phyloP scores from a whole-genome alignment of 2,888 invertebrate species.

The Nemotelus nigrinus region DNA sequence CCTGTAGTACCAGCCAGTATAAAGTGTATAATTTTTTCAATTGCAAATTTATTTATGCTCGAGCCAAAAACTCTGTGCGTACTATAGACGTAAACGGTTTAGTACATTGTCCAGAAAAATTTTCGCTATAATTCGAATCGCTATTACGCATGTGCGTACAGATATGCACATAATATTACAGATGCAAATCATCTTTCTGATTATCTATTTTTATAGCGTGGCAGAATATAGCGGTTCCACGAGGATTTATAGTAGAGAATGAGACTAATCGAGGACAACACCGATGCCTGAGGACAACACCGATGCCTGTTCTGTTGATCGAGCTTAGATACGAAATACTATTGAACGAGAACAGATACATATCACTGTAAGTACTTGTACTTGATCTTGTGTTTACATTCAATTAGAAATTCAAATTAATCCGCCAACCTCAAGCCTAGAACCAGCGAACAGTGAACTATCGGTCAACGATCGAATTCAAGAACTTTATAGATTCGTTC shows the following conservation, averaged over 20 bases:
- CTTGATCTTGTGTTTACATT: slow-evolving; percentile 41
- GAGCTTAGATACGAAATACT: no score
- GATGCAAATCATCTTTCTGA: slow-evolving; percentile 15
- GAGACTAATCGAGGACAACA: no score
- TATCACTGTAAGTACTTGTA: slow-evolving; percentile 31
- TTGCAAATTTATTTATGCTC: slow-evolving; percentile 7
- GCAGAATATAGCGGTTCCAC: no score
- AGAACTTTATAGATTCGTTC: slow-evolving; percentile 6
- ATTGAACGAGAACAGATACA: slow-evolving; percentile 4
- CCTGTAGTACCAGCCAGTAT: no score
- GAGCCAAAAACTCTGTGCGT: neutral
- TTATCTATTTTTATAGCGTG: neutral
- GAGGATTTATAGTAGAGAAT: no score
- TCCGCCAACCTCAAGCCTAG: slow-evolving; percentile 38
- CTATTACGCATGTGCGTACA: slow-evolving; percentile 35
- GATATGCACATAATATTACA: slow-evolving; percentile 25
- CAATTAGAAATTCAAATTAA: slow-evolving; percentile 43
- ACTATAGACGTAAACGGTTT: no score
- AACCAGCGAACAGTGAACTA: slow-evolving; percentile 39
- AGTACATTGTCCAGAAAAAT: neutral
- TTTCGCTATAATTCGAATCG: neutral
- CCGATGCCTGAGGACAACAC: no score
- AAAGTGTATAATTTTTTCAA: no score
- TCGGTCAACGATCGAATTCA: slow-evolving; percentile 42
- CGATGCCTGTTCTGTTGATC: no score